Percentiles rank a stretch among this genome's conserved stretches.
phyloP scores from a whole-genome alignment of 2,888 invertebrate species.

The Drosophila mimica region DNA sequence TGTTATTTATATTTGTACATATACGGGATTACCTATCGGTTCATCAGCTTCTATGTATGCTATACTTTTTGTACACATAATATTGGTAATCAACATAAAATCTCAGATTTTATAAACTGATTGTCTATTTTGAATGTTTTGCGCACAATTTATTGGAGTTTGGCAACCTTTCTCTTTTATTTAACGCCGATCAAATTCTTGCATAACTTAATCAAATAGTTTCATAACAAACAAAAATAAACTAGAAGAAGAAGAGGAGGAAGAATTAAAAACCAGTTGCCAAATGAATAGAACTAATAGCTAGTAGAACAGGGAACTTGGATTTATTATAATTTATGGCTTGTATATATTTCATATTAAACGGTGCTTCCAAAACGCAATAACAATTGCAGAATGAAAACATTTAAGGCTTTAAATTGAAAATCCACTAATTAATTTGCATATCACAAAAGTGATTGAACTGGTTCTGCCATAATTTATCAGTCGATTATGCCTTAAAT shows the following conservation, averaged over 20 bases:
- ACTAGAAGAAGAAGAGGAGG: not conserved
- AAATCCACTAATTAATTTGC: conserved; percentile 63
- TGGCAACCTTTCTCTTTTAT: conserved; percentile 46
- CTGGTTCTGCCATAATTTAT: conserved; percentile 46
- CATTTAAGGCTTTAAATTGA: conserved; percentile 59
- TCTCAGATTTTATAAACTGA: not conserved
- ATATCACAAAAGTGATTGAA: conserved; percentile 45
- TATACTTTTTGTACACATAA: not conserved
- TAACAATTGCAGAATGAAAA: conserved; percentile 56
- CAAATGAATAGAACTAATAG: conserved; percentile 25
- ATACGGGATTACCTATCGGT: too few relatives aligned
- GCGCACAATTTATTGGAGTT: not conserved
- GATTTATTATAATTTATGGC: conserved; percentile 38
- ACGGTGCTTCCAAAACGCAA: conserved; percentile 44
- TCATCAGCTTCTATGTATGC: conserved; percentile 1
- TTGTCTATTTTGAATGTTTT: not conserved
- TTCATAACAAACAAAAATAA: conserved; percentile 18
- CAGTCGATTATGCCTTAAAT: conserved; percentile 59
- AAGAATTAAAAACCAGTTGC: conserved; percentile 38
- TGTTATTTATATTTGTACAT: not conserved
- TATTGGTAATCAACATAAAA: not conserved
- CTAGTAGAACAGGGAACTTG: conserved; percentile 23
- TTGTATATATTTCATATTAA: conserved; percentile 43
- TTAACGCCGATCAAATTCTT: conserved; percentile 41
- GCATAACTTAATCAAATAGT: conserved; percentile 50